Conservation (phyloP, 2,888 invertebrate species). For the Torymus tubicola region DNA sequence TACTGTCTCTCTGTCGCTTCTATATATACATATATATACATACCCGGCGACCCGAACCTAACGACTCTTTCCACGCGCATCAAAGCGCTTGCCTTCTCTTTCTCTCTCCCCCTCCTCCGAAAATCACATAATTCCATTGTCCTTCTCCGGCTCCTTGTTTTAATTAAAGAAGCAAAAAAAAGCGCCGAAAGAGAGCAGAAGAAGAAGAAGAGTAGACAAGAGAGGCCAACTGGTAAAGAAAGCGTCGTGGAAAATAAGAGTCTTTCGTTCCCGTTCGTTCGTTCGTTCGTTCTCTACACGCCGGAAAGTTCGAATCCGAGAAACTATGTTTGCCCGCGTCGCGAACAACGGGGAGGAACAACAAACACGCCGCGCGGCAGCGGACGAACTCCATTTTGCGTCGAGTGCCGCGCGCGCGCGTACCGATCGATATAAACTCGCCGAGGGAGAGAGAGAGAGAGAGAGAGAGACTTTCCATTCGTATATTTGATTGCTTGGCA, state of each 20-base stretch:
- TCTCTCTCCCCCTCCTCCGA: too few relatives aligned
- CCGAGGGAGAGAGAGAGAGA: slow-evolving; percentile 59
- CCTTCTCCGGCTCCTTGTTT: slow-evolving; percentile 18
- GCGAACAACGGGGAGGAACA: slow-evolving; percentile 67
- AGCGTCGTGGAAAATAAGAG: slow-evolving; percentile 46
- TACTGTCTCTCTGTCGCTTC: too few relatives aligned
- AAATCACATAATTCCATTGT: slow-evolving; percentile 30
- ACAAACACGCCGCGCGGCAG: slow-evolving; percentile 67
- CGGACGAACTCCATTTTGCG: slow-evolving; percentile 59
- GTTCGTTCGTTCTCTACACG: too few relatives aligned
- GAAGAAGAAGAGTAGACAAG: slow-evolving; percentile 48
- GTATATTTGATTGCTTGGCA: slow-evolving; percentile 75
- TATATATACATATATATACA: too few relatives aligned
- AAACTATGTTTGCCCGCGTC: slow-evolving; percentile 70
- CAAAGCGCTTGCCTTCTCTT: too few relatives aligned
- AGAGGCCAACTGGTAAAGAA: background rate
- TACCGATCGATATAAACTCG: slow-evolving; percentile 57
- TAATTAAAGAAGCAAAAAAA: slow-evolving; percentile 53
- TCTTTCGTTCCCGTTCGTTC: too few relatives aligned
- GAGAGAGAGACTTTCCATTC: slow-evolving; percentile 70
- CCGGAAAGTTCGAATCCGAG: slow-evolving; percentile 60
- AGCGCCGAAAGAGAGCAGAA: background rate
- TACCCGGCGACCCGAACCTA: too few relatives aligned
- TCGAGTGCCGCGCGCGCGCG: slow-evolving; percentile 61
- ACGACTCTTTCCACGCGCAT: too few relatives aligned